Conservation (phyloP, 2,797 vertebrate genomes). For the Sebastes melanostomus region DNA sequence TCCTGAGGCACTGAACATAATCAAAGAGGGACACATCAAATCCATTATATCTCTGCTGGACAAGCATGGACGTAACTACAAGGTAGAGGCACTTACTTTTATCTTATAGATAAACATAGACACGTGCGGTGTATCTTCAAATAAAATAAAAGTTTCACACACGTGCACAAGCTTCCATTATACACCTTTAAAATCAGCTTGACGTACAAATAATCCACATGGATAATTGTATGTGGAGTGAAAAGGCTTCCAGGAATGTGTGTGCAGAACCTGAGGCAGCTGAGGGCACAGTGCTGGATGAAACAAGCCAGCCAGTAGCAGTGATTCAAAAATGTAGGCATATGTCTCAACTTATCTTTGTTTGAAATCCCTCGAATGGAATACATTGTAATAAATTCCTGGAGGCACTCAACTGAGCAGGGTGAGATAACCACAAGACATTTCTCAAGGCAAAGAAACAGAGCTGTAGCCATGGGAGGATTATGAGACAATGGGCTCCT, state of each 20-base stretch:
- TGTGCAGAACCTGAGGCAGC: neutral
- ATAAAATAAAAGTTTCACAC: neutral
- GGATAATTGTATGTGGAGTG: neutral
- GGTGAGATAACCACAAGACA: neutral
- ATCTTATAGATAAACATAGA: neutral
- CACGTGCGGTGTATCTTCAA: neutral
- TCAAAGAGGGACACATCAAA: slow-evolving; percentile 97
- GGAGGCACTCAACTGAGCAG: neutral
- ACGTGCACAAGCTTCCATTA: neutral
- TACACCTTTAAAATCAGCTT: neutral
- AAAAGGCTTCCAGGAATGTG: neutral
- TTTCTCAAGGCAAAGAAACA: neutral
- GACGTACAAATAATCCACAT: neutral
- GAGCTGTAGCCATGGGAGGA: neutral
- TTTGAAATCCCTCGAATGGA: neutral
- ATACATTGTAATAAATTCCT: neutral
- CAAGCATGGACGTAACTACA: slow-evolving; percentile 96
- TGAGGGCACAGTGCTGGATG: neutral
- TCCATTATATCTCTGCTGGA: slow-evolving; percentile 96
- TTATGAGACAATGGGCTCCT: no score
- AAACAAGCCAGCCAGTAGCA: neutral
- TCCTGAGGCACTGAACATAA: slow-evolving; percentile 96
- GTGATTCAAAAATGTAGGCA: neutral
- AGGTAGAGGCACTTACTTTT: slow-evolving; percentile 74
- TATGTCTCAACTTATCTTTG: neutral